Evolutionary conservation across 1,140 invertebrate genomes (phyloP).

Genomic region (Cyphomyrmex costatus): DNA sequence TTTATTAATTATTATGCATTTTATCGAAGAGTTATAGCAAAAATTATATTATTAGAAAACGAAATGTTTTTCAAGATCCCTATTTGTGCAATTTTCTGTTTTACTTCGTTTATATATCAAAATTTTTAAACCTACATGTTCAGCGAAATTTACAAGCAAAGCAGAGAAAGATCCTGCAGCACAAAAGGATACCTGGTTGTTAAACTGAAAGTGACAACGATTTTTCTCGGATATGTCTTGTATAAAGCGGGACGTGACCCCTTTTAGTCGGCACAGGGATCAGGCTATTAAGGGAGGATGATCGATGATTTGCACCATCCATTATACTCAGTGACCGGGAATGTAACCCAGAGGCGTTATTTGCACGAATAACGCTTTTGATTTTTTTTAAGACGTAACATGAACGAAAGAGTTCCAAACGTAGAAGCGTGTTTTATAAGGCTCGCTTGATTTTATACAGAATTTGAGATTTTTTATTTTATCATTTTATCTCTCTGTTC

Average conservation of each 20-base stretch:
- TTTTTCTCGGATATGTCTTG: conserved; percentile 81
- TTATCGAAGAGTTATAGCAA: neutral
- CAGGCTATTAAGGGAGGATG: conserved; percentile 82
- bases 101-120: neutral
- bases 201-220: conserved; percentile 80
- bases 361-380: conserved; percentile 45
- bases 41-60: neutral
- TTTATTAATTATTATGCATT: conserved; percentile 28
- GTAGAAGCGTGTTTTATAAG: neutral
- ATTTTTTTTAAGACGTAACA: neutral
- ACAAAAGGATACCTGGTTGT: conserved; percentile 67
- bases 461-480: neutral
- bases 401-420: neutral
- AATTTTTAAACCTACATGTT: conserved; percentile 34
- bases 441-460: neutral
- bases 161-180: conserved; percentile 28
- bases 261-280: conserved; percentile 65
- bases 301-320: conserved; percentile 81
- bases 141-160: conserved; percentile 37
- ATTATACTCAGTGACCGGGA: conserved; percentile 66
- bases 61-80: neutral
- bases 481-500: neutral
- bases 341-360: conserved; percentile 47
- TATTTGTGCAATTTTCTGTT: conserved; percentile 2
- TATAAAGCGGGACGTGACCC: conserved; percentile 76